Conservation (phyloP, 1,140 invertebrate genomes). For the Melanaphis sacchari region DNA sequence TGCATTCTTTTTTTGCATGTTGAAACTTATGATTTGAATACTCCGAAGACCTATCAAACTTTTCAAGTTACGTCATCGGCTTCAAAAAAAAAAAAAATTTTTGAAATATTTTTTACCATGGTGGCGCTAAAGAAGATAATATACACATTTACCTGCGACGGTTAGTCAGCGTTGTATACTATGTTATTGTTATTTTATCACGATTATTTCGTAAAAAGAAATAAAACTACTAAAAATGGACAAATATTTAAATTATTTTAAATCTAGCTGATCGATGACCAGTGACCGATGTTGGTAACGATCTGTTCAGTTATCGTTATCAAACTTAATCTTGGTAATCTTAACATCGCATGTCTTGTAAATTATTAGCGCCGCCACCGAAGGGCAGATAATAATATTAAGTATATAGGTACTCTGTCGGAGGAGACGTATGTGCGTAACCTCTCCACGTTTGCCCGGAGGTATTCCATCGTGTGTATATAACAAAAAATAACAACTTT, state of each 20-base stretch:
- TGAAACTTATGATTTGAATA: neutral
- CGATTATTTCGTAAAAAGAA: neutral
- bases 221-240: neutral
- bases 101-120: too few species aligned
- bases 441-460: neutral
- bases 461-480: neutral
- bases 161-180: too few species aligned
- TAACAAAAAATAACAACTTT: neutral
- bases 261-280: neutral
- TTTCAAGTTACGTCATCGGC: too few species aligned
- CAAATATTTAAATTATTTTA: neutral
- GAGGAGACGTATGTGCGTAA: neutral
- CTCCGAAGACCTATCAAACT: neutral
- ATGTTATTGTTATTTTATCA: neutral
- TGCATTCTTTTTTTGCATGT: neutral
- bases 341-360: neutral
- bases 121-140: too few species aligned
- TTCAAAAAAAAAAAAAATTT: too few species aligned
- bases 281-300: neutral
- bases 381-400: neutral
- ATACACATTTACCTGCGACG: too few species aligned
- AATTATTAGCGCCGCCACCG: constrained; percentile 30
- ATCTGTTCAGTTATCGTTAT: neutral
- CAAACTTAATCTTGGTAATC: neutral
- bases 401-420: neutral